phyloP scores from a whole-genome alignment of 2,888 invertebrate species.

The Cryptocephalus moraei region DNA sequence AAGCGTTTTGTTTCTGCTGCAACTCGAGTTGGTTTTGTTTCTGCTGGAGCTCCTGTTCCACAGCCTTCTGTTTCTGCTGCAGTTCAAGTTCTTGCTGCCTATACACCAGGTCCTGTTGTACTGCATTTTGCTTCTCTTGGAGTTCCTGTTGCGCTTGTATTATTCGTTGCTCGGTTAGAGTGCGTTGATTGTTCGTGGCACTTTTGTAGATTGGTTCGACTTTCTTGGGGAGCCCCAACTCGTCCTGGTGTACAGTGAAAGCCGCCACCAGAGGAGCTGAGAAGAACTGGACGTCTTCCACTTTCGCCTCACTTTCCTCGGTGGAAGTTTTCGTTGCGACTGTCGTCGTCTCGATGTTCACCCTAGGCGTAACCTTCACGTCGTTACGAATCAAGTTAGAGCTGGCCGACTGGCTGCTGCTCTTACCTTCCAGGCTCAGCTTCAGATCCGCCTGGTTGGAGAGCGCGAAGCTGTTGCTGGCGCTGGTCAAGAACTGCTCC shows the following conservation, averaged over 20 bases:
- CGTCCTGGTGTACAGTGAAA: slow-evolving; percentile 77
- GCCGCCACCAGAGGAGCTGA: slow-evolving; percentile 75
- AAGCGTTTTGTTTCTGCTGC: not conserved
- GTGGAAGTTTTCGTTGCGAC: slow-evolving; percentile 54
- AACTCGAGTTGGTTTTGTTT: slow-evolving; percentile 2
- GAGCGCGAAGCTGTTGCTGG: slow-evolving; percentile 23
- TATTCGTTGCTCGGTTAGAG: slow-evolving; percentile 4
- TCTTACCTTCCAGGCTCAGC: slow-evolving; percentile 7
- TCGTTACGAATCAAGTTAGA: slow-evolving; percentile 6
- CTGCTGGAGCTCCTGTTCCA: slow-evolving; percentile 4
- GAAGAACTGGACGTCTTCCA: slow-evolving; percentile 67
- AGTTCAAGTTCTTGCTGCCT: slow-evolving; percentile 7
- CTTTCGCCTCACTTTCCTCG: slow-evolving; percentile 52
- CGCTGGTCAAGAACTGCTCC: slow-evolving; percentile 31
- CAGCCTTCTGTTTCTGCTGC: slow-evolving; percentile 5
- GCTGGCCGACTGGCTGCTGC: slow-evolving; percentile 3
- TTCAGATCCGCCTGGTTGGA: slow-evolving; percentile 8
- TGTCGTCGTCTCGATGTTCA: slow-evolving; percentile 18
- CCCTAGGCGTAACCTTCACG: slow-evolving; percentile 6
- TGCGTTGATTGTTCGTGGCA: not conserved
- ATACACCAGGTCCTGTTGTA: slow-evolving; percentile 10
- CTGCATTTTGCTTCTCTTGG: slow-evolving; percentile 14
- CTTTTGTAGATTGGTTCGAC: slow-evolving; percentile 60
- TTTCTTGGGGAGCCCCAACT: slow-evolving; percentile 65
- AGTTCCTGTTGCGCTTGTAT: slow-evolving; percentile 12